phyloP scores from a whole-genome alignment of 2,888 invertebrate genomes.

The Andricus curvator region DNA sequence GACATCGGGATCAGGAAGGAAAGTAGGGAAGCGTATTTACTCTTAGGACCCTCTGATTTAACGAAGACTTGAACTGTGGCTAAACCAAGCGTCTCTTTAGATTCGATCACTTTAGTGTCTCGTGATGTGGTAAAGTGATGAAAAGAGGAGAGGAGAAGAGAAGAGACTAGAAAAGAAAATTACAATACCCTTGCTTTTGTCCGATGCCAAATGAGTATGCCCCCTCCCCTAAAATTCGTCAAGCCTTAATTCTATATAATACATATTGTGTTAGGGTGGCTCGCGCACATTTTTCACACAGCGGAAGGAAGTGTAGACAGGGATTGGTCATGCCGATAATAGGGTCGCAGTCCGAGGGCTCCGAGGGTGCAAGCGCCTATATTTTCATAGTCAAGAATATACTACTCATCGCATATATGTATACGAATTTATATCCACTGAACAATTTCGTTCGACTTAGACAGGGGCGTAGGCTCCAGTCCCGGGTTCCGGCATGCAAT shows the following conservation, averaged over 20 bases:
- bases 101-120: constrained; percentile 5
- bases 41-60: constrained; percentile 32
- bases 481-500: constrained; percentile 23
- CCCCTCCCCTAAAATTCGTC: background rate
- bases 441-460: background rate
- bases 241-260: background rate
- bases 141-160: background rate
- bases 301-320: background rate
- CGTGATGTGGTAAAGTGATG: background rate
- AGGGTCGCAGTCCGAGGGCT: background rate
- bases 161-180: background rate
- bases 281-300: background rate
- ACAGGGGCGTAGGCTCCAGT: background rate
- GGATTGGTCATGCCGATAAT: background rate
- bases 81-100: constrained; percentile 10
- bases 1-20: constrained; percentile 15
- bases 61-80: background rate
- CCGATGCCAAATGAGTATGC: background rate
- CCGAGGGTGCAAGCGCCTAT: background rate
- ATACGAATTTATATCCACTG: background rate
- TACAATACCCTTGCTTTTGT: constrained; percentile 17
- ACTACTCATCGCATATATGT: background rate
- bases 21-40: constrained; percentile 13
- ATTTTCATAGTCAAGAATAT: background rate
- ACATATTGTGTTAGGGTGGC: background rate